Evolutionary conservation across 2,888 invertebrate species (phyloP).

Genomic region (Pristionchus maxplancki): DNA sequence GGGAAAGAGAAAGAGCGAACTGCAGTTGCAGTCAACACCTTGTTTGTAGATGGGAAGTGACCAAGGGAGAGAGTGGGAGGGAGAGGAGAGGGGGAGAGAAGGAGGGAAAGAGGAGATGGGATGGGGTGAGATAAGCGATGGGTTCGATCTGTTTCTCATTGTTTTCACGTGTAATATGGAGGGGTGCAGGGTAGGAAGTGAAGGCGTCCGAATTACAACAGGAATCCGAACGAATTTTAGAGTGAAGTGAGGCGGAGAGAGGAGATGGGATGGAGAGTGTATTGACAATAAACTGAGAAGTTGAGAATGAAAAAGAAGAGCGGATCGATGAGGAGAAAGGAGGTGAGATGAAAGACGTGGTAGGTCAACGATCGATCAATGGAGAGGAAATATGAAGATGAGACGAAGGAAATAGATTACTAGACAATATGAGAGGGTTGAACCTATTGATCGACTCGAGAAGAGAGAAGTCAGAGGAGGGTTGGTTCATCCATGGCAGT

Average conservation of each 20-base stretch:
- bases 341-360: not conserved
- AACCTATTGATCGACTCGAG: not conserved
- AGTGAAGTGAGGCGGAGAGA: not conserved
- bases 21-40: conserved; percentile 14
- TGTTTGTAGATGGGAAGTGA: conserved; percentile 18
- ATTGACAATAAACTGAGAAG: conserved; percentile 24
- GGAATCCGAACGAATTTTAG: not conserved
- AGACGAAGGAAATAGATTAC: not conserved
- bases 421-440: not conserved
- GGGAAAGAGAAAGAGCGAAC: not conserved
- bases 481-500: conserved; percentile 13
- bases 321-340: not conserved
- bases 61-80: not conserved
- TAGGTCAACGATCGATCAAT: not conserved
- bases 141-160: conserved; percentile 24
- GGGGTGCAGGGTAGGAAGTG: not conserved
- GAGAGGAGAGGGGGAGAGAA: not conserved
- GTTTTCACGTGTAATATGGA: not conserved
- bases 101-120: not conserved
- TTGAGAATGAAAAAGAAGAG: not conserved
- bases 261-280: not conserved
- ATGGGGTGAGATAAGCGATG: conserved; percentile 37
- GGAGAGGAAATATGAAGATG: not conserved
- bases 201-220: not conserved
- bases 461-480: not conserved